A percentile compares a stretch with the other conserved stretches of the same genome.
These are phyloP conservation scores for Euura lappo DNA, from an alignment of 1,140 invertebrate genomes.

Conservation along the genomic window DNA sequence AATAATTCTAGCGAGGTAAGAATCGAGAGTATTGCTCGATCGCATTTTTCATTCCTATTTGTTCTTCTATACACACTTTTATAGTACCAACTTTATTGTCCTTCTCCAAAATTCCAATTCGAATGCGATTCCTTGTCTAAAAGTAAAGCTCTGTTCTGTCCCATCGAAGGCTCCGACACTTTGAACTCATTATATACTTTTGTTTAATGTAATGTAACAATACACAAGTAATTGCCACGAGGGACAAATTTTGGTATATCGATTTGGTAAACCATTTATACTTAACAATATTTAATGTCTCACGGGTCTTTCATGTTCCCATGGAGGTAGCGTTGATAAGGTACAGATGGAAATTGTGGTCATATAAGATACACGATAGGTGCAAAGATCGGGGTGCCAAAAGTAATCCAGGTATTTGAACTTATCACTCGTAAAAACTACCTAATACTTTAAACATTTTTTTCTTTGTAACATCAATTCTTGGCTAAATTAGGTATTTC, in stretches of 20 bases:
- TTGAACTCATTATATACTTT: neutral
- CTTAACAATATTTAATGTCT: conserved; percentile 9
- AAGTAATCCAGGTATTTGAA: conserved; percentile 17
- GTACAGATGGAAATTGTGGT: conserved; percentile 38
- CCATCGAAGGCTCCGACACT: neutral
- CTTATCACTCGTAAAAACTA: conserved; percentile 5
- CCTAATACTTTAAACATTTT: neutral
- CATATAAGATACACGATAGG: conserved; percentile 18
- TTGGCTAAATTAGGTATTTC: too few species aligned
- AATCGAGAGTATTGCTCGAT: neutral
- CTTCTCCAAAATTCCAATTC: neutral
- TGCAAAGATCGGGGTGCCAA: conserved; percentile 21
- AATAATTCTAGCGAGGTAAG: neutral
- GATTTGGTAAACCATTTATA: conserved; percentile 5
- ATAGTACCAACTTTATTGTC: neutral
- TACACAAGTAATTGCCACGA: neutral
- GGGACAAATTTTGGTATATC: neutral
- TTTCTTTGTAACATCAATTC: too few species aligned
- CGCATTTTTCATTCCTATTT: too few species aligned
- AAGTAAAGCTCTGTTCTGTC: too few species aligned
- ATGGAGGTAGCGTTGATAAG: conserved; percentile 42
- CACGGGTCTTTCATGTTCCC: neutral
- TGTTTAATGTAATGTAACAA: neutral
- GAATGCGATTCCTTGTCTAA: neutral
- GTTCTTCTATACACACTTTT: neutral